Conservation (phyloP, 2,888 invertebrate species). For the Dromius quadrimaculatus region DNA sequence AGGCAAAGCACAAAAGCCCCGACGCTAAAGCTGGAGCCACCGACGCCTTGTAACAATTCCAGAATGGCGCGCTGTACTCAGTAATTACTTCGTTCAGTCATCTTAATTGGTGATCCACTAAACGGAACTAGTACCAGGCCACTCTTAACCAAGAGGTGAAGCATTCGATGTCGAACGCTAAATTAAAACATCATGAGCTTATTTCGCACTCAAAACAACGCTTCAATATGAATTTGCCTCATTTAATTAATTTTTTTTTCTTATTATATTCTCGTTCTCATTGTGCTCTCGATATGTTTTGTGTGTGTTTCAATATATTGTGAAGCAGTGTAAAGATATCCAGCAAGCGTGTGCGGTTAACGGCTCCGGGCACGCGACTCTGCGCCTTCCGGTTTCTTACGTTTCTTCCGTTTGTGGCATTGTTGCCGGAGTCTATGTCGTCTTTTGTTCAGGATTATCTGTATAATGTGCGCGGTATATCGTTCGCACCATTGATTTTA, state of each 20-base stretch:
- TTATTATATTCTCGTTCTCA: too few species aligned
- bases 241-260: too few species aligned
- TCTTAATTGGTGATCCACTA: conserved; percentile 51
- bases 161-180: too few species aligned
- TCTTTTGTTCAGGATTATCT: conserved; percentile 48
- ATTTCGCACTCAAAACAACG: too few species aligned
- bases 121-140: conserved; percentile 44
- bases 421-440: conserved; percentile 24
- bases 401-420: conserved; percentile 37
- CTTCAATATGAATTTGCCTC: too few species aligned
- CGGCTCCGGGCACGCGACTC: conserved; percentile 10
- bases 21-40: not conserved
- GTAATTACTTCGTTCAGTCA: conserved; percentile 49
- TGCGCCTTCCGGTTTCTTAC: not conserved
- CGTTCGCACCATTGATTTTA: conserved; percentile 47
- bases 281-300: too few species aligned
- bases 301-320: too few species aligned
- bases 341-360: not conserved
- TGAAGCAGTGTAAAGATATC: too few species aligned
- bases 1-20: not conserved
- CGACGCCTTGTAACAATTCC: conserved; percentile 33
- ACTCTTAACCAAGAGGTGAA: too few species aligned
- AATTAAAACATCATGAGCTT: too few species aligned
- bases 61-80: conserved; percentile 33
- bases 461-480: conserved; percentile 47